Percentiles rank a stretch among this genome's conserved stretches.
Evolutionary conservation across 2,113 vertebrate species (phyloP).

Genomic region (Alectura lathami): DNA sequence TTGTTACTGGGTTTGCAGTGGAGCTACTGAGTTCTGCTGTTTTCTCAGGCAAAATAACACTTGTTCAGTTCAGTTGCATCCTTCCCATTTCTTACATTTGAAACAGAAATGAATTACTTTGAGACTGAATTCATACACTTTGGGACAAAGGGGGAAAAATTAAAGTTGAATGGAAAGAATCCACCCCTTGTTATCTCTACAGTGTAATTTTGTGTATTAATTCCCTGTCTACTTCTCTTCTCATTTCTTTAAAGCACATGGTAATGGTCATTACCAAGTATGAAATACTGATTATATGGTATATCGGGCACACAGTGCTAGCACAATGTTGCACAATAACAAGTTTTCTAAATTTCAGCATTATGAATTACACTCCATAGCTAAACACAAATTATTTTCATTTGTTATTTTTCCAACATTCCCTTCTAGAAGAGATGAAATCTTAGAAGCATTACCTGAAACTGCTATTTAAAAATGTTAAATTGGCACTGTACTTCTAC

Average conservation of each 20-base stretch:
- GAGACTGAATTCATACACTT: background rate
- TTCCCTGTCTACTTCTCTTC: background rate
- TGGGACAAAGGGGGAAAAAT: background rate
- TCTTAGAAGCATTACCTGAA: background rate
- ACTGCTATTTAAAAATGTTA: constrained; percentile 23
- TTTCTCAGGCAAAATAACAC: background rate
- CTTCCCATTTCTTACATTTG: background rate
- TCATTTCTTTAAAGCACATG: background rate
- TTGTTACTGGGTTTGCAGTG: background rate
- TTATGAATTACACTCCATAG: background rate
- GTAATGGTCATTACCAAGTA: background rate
- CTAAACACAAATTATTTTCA: background rate
- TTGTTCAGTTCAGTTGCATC: background rate
- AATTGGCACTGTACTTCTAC: background rate
- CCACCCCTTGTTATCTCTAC: background rate
- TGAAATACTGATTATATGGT: background rate
- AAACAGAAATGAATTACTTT: background rate
- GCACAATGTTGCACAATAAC: background rate
- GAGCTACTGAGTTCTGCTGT: background rate
- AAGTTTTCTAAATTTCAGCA: background rate
- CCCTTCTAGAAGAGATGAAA: background rate
- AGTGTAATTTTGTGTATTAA: background rate
- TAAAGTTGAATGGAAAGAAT: background rate
- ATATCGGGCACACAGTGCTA: background rate
- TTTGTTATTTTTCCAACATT: constrained; percentile 16